These are phyloP conservation scores for Phaethornis superciliosus DNA, from an alignment of 2,113 vertebrate species.

Conservation along the genomic window DNA sequence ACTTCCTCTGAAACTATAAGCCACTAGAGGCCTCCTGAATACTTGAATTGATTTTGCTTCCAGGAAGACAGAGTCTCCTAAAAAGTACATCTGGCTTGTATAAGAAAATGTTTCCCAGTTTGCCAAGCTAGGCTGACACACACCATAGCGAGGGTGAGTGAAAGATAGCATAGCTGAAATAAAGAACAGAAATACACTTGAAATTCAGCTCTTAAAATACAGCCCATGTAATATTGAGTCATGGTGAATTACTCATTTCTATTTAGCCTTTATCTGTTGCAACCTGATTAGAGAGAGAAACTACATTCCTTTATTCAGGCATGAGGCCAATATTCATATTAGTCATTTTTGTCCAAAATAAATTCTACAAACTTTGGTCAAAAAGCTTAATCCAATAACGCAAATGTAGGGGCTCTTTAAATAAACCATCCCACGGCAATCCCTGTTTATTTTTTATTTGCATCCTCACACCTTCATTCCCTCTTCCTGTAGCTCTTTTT, in stretches of 20 bases:
- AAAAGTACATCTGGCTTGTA: conserved; percentile 66
- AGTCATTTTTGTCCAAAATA: conserved; percentile 64
- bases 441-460: conserved; percentile 53
- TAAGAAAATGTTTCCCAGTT: conserved; percentile 54
- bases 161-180: conserved; percentile 59
- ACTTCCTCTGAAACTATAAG: conserved; percentile 67
- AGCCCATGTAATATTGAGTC: conserved; percentile 60
- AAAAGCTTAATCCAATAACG: conserved; percentile 63
- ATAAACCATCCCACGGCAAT: conserved; percentile 27
- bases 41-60: conserved; percentile 75
- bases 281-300: conserved; percentile 68
- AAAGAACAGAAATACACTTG: conserved; percentile 61
- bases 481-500: conserved; percentile 7
- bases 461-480: conserved; percentile 20
- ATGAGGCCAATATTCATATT: conserved; percentile 65
- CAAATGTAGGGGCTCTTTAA: conserved; percentile 55
- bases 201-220: conserved; percentile 74
- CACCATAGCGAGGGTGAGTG: not conserved
- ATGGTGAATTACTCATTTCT: conserved; percentile 70
- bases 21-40: conserved; percentile 75
- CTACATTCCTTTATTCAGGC: conserved; percentile 66
- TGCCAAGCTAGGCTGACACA: conserved; percentile 46
- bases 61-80: conserved; percentile 66
- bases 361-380: conserved; percentile 66
- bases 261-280: conserved; percentile 73